Evolutionary conservation across 92 coral and sea anemone genomes (phyloP).

Genomic region (Phymanthus crucifer): DNA sequence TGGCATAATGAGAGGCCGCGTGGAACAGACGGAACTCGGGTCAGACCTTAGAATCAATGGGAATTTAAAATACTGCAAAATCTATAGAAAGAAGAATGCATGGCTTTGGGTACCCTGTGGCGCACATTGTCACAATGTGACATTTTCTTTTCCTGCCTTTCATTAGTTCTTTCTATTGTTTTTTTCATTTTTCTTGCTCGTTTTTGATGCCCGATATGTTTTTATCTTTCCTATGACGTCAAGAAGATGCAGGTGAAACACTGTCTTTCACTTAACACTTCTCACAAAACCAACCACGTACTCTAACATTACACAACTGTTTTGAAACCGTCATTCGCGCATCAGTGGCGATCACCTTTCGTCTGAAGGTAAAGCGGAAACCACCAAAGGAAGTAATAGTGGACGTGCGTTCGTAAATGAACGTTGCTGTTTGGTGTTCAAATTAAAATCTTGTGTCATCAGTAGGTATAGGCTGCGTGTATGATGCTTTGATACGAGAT

Average conservation of each 20-base stretch:
- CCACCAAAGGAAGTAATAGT: no score
- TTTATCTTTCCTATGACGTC: not conserved
- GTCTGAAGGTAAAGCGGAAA: no score
- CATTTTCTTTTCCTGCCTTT: not conserved
- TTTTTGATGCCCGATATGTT: not conserved
- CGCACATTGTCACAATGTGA: not conserved
- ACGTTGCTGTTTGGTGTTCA: no score
- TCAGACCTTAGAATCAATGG: not conserved
- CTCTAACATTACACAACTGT: no score
- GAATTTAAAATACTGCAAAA: not conserved
- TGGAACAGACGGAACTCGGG: not conserved
- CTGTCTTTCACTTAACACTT: not conserved
- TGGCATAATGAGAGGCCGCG: not conserved
- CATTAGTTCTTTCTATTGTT: not conserved
- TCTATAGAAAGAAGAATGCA: not conserved
- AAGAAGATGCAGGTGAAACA: not conserved
- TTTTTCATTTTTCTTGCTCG: not conserved
- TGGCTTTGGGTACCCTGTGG: not conserved
- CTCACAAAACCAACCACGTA: not conserved
- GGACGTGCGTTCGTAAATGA: no score
- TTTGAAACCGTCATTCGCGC: no score
- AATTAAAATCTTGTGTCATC: no score
- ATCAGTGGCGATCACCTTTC: no score
- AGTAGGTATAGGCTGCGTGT: no score
- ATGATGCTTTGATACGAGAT: no score